Conservation (phyloP, 2,888 invertebrate genomes). For the Brenthis hecate region DNA sequence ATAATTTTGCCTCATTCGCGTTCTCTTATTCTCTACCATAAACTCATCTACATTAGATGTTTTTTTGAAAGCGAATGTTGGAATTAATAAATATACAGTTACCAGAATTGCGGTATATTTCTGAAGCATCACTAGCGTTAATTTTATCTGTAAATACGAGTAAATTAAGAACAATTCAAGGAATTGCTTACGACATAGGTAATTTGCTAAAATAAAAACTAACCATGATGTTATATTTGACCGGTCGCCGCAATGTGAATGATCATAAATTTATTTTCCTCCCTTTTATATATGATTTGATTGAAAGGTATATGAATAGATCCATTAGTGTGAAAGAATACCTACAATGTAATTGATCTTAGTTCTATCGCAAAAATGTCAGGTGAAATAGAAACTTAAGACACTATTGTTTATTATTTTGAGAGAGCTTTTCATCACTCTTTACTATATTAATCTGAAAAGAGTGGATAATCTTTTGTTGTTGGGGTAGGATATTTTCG, state of each 20-base stretch:
- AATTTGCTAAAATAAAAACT: conserved; percentile 38
- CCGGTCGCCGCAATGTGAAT: conserved; percentile 41
- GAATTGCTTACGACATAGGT: not conserved
- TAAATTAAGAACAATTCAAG: conserved; percentile 43
- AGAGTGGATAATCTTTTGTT: too few relatives aligned
- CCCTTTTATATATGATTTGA: conserved; percentile 64
- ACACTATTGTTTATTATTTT: conserved; percentile 14
- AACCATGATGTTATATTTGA: conserved; percentile 57
- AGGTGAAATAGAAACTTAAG: conserved; percentile 22
- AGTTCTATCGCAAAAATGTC: conserved; percentile 27
- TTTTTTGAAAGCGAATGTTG: conserved; percentile 56
- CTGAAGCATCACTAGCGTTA: conserved; percentile 49
- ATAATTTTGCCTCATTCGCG: conserved; percentile 64
- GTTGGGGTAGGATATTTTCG: too few relatives aligned
- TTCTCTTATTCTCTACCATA: conserved; percentile 60
- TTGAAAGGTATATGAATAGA: conserved; percentile 61
- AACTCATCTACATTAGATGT: conserved; percentile 57
- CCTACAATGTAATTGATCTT: conserved; percentile 40
- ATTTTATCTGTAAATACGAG: conserved; percentile 54
- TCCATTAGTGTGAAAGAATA: conserved; percentile 58
- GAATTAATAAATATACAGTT: conserved; percentile 54
- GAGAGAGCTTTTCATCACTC: not conserved
- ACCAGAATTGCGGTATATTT: conserved; percentile 56
- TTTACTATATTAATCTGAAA: too few relatives aligned
- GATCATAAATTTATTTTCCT: conserved; percentile 38